phyloP scores from a whole-genome alignment of 2,797 vertebrate species.

The Urocyon cinereoargenteus region DNA sequence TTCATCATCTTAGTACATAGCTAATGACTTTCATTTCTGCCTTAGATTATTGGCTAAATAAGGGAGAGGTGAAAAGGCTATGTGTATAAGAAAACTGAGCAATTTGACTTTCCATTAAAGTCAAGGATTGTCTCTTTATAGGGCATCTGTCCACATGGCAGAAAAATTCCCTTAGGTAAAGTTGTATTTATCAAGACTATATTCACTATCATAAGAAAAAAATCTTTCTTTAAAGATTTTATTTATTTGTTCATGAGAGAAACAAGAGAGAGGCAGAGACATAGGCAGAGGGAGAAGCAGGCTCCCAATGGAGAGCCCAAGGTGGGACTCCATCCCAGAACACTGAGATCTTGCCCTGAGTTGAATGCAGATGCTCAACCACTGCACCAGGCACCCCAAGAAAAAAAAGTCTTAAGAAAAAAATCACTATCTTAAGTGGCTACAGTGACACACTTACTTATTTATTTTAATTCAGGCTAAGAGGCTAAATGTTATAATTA shows the following conservation, averaged over 20 bases:
- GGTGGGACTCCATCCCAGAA: too few species aligned
- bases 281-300: too few species aligned
- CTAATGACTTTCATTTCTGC: neutral
- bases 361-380: too few species aligned
- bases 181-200: neutral
- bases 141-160: neutral
- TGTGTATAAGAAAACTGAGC: neutral
- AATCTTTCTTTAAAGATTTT: neutral
- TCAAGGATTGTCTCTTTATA: neutral
- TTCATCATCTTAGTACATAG: constrained; percentile 1
- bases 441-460: neutral
- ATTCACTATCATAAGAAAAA: neutral
- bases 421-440: neutral
- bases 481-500: constrained; percentile 1
- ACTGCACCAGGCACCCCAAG: too few species aligned
- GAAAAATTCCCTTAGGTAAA: neutral
- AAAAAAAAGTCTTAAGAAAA: neutral
- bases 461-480: constrained; percentile 37
- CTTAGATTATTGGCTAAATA: neutral
- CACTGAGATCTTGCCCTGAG: too few species aligned
- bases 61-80: neutral
- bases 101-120: neutral
- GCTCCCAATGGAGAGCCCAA: too few species aligned
- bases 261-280: too few species aligned
- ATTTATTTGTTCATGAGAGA: too few species aligned